phyloP scores from a whole-genome alignment of 30 jellyfish, hydroid and myxozoan species.

The Aurelia aurita region DNA sequence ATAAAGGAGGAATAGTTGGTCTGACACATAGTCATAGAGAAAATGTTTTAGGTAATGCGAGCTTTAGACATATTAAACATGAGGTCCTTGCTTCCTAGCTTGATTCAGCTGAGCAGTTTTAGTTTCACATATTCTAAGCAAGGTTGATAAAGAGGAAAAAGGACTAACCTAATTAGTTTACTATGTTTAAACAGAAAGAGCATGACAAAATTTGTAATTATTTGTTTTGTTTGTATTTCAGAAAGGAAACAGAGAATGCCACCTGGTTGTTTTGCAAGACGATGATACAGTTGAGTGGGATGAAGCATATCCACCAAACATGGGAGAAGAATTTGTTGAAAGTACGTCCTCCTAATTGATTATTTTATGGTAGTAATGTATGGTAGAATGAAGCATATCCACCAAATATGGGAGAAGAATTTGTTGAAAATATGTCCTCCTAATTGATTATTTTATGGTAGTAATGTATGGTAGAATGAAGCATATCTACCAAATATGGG shows the following conservation, averaged over 20 bases:
- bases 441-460: too few species aligned
- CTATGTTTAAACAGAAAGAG: not conserved
- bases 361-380: too few species aligned
- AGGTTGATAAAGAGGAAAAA: too few species aligned
- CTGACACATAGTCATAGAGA: too few species aligned
- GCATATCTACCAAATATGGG: constrained; percentile 93
- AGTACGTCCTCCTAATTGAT: constrained; percentile 30
- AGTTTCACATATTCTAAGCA: too few species aligned
- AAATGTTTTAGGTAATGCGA: too few species aligned
- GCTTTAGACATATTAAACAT: too few species aligned
- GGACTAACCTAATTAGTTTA: too few species aligned
- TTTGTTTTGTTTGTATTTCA: not conserved
- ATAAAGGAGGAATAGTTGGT: too few species aligned
- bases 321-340: constrained; percentile 95
- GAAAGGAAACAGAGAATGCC: constrained; percentile 96
- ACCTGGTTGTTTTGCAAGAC: constrained; percentile 87
- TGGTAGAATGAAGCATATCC: constrained; percentile 90
- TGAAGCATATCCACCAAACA: constrained; percentile 83
- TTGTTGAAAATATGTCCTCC: constrained; percentile 72
- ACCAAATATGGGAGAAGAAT: constrained; percentile 95
- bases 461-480: constrained; percentile 72
- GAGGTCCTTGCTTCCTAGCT: too few species aligned
- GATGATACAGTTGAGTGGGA: constrained; percentile 96
- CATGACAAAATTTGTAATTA: not conserved
- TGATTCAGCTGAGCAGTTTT: too few species aligned